Base-by-base conservation (phyloP, 2,113 vertebrate species). In the Anguilla rostrata region DNA sequence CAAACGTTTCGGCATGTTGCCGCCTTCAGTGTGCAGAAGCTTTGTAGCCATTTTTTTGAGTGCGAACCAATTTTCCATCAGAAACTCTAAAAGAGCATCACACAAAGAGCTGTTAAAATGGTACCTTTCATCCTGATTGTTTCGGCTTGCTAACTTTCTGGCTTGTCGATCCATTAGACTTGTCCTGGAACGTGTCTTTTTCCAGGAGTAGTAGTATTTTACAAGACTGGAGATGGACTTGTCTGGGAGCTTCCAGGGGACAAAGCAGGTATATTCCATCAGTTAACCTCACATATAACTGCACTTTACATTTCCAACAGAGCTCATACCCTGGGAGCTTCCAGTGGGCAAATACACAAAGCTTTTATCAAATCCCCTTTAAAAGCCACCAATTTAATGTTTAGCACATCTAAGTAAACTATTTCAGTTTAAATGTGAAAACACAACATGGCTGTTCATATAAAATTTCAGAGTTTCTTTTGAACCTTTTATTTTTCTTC, bases 201-300 rank as follows among this genome's bases (percentile, higher is more conserved):
- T 99, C 98, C 98, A 99, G 0, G 98, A 99, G 92, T 99, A 99
- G 93, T 99, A 99, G 85, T 99, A 99, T 93, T 99, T 99, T 90
- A 99, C 98, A 92, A 99, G 96, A 87, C 98, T 99, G 93, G 98
- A 99, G 93, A 99, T 99, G 90, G 98, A 98, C 87, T 99, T 99
- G 91, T 99, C 98, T 86, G 98, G 98, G 90, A 99, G 95, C 98
- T 99, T 94, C 87, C 93, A 92, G 78, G 82, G 57, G 85, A 85
- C 4, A 75, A 78, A 49, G 63, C 16, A 83, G 34, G 22, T 20
- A 87, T n/a, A 81, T 39, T 83, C 15, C 0, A 39, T 43, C 14
- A 46, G 16, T 29, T 63, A 26, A 84, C 29, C 53, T 80, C 66
- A 60, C 29, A 66, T 2, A 22, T 4, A 66, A 66, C 11, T 60